Conservation (phyloP, 1,140 invertebrate species). For the Calephelis virginiensis region DNA sequence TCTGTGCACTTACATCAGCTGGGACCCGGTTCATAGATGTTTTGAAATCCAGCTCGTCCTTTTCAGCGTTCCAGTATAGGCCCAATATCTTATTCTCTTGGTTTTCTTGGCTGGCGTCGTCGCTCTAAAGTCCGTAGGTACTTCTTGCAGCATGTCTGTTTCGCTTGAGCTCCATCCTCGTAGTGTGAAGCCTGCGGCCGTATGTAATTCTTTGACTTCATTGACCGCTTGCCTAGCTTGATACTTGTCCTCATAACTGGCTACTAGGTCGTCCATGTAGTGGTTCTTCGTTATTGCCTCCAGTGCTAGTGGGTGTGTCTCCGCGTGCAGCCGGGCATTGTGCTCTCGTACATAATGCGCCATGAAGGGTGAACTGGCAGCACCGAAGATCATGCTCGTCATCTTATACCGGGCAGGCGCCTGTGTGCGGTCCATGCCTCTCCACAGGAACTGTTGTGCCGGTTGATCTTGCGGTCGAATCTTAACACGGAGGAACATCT, state of each 20-base stretch:
- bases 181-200: conserved; percentile 1
- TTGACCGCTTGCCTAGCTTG: background rate
- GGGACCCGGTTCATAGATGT: conserved; percentile 10
- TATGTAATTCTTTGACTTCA: conserved; percentile 15
- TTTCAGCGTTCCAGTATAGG: too few species aligned
- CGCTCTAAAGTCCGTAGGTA: background rate
- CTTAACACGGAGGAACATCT: conserved; percentile 57
- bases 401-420: conserved; percentile 26
- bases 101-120: too few species aligned
- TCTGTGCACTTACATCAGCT: background rate
- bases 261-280: conserved; percentile 38
- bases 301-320: conserved; percentile 31
- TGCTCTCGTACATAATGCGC: conserved; percentile 40
- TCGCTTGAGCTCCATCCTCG: conserved; percentile 4
- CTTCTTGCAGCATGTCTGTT: background rate
- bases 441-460: conserved; percentile 45
- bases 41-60: too few species aligned
- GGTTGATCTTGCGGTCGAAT: conserved; percentile 36
- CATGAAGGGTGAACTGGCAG: conserved; percentile 39
- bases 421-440: conserved; percentile 22
- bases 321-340: conserved; percentile 36
- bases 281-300: too few species aligned
- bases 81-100: too few species aligned
- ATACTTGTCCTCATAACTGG: conserved; percentile 15
- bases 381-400: conserved; percentile 49